Conservation (phyloP, 2,797 vertebrate species). For the Luscinia luscinia region DNA sequence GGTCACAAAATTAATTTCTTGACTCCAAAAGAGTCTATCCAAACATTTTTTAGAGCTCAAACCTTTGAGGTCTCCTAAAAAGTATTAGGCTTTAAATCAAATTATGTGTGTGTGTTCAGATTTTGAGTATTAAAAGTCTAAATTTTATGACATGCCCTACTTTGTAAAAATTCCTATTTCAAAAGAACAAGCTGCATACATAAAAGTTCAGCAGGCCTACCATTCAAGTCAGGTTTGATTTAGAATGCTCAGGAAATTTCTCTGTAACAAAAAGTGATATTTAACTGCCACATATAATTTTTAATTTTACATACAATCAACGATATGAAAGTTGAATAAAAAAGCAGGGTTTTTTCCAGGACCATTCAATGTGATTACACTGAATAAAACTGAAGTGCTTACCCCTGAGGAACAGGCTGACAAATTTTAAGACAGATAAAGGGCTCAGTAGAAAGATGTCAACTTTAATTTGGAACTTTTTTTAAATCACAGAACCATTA, state of each 20-base stretch:
- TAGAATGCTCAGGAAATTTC: neutral
- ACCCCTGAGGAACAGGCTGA: constrained; percentile 14
- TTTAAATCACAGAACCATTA: neutral
- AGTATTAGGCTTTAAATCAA: neutral
- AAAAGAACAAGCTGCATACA: neutral
- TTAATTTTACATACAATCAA: neutral
- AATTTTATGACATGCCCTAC: neutral
- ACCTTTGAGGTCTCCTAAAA: neutral
- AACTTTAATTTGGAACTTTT: neutral
- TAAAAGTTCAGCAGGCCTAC: neutral
- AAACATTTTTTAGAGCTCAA: neutral
- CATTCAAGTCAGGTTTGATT: neutral
- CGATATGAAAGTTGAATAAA: neutral
- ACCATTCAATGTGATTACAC: constrained; percentile 1
- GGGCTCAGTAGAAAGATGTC: neutral
- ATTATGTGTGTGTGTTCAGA: neutral
- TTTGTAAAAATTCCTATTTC: neutral
- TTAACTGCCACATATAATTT: neutral
- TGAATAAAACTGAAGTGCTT: constrained; percentile 11
- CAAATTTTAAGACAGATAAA: constrained; percentile 15
- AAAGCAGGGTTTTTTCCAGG: neutral
- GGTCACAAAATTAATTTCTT: neutral
- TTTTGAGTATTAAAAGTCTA: neutral
- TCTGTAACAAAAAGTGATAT: constrained; percentile 7
- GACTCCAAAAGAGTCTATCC: neutral